Base-by-base conservation (phyloP, 1,140 invertebrate species). In the Cotesia vestalis region DNA sequence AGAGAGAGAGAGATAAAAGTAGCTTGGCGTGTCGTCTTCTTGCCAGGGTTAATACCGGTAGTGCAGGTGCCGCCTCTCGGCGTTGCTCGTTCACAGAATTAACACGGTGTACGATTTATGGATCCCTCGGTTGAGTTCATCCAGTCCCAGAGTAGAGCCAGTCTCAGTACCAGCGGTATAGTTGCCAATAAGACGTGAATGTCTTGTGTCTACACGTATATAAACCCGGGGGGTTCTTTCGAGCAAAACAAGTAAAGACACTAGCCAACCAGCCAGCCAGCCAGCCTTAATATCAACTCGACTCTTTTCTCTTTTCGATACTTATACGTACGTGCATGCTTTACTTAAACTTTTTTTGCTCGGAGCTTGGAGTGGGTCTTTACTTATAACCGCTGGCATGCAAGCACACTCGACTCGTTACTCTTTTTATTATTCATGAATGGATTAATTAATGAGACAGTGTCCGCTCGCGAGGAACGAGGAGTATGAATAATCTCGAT, bases 41-140 rank as follows among this genome's bases (percentile, higher is more conserved):
- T 72, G 68, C 67, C 52, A 72, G 67, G 66, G 78, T 81, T 80
- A 84, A 84, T 83, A 84, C 82, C 83, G 76, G 83, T 84, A 84
- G 83, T 84, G 77, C 77, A 63, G 68, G 59, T 73, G 66, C 66
- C 69, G 38, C 70, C 63, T 73, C 74, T 59, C 53, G 69, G 76
- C 80, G 64, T 76, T 79, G 78, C 81, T 80, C 78, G 77, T 81
- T 78, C 82, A 79, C 77, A 80, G 81, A 81, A 82, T 84, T 83
- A 81, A 82, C 81, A 82, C 81, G 79, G 70, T 75, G 69, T 78
- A 81, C 75, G 80, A 80, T 81, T 81, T 80, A 81, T 81, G 80
- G 79, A 78, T 80, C 79, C 68, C 74, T 64, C 66, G 75, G 73
- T 72, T 36, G 61, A 57, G 51, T 63, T 55, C 52, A 35, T 69